A percentile compares a stretch with the other conserved stretches of the same genome.
These are phyloP conservation scores for Coelinius sp. DNA, from an alignment of 2,888 invertebrate species.

Conservation along the genomic window DNA sequence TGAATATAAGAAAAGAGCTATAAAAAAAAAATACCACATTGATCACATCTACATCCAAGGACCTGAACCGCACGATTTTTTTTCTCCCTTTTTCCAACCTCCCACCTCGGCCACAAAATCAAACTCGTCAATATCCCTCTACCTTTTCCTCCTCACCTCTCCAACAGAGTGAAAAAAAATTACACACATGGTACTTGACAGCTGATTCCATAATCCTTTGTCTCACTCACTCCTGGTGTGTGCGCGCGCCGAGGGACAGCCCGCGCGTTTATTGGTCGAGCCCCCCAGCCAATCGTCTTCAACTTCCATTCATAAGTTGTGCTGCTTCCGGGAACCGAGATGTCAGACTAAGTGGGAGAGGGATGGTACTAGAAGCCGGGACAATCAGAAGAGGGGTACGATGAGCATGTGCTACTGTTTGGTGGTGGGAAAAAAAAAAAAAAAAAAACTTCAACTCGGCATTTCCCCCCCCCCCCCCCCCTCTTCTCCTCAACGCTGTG, in stretches of 20 bases:
- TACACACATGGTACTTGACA: constrained; percentile 32
- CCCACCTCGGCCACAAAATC: too few relatives aligned
- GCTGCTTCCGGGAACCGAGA: constrained; percentile 42
- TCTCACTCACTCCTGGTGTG: constrained; percentile 11
- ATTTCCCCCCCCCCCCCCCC: background rate
- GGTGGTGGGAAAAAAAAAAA: background rate
- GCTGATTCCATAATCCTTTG: constrained; percentile 49
- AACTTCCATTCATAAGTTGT: constrained; percentile 65
- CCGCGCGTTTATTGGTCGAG: constrained; percentile 54
- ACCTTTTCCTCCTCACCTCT: background rate
- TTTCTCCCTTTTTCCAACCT: too few relatives aligned
- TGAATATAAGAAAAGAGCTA: too few relatives aligned
- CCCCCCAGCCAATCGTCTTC: constrained; percentile 55
- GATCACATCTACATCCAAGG: too few relatives aligned
- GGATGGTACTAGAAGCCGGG: constrained; percentile 38
- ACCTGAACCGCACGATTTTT: too few relatives aligned
- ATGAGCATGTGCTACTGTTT: constrained; percentile 31
- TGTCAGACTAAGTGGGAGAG: constrained; percentile 29
- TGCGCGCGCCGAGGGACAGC: constrained; percentile 42
- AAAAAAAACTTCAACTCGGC: background rate
- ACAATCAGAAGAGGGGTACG: constrained; percentile 31
- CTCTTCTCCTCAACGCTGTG: background rate
- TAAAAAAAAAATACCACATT: too few relatives aligned
- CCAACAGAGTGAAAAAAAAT: background rate
- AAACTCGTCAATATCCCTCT: too few relatives aligned